Evolutionary conservation across 2,113 vertebrate genomes (phyloP).

Genomic region (Psittacara wagleri): DNA sequence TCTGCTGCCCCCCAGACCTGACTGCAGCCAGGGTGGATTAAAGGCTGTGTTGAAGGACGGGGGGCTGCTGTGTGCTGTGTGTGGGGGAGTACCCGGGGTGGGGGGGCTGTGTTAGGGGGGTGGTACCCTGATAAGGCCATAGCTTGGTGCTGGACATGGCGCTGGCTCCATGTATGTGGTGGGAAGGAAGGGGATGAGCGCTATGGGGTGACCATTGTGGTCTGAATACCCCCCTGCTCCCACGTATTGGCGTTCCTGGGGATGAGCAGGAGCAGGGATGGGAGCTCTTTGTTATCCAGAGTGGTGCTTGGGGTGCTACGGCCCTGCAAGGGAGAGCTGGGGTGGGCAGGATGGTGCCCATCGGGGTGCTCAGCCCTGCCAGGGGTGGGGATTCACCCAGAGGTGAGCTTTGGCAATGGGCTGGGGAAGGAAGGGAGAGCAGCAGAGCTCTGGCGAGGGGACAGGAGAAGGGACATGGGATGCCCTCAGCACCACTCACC

Average conservation of each 20-base stretch:
- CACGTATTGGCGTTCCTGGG: no score
- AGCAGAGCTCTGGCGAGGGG: background rate
- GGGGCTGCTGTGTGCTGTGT: background rate
- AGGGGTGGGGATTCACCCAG: no score
- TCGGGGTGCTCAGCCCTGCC: background rate
- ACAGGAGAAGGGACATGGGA: background rate
- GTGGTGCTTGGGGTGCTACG: background rate
- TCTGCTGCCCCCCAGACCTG: background rate
- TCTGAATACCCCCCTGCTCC: no score
- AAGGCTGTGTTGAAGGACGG: background rate
- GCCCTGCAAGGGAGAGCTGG: background rate
- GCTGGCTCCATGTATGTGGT: no score
- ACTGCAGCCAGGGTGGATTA: background rate
- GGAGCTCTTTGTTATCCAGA: background rate
- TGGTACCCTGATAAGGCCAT: background rate
- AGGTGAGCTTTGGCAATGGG: background rate
- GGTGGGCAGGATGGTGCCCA: background rate
- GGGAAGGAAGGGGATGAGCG: no score
- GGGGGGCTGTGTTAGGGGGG: background rate
- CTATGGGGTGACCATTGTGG: no score
- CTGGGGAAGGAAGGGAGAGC: background rate
- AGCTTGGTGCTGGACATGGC: no score
- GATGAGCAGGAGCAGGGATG: background rate
- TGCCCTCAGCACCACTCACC: background rate
- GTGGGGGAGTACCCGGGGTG: fast-evolving